Evolutionary conservation across 2,797 vertebrate species (phyloP), one percentile per base, ranked within the genome.

Genomic region (Kryptopterus vitreolus): DNA sequence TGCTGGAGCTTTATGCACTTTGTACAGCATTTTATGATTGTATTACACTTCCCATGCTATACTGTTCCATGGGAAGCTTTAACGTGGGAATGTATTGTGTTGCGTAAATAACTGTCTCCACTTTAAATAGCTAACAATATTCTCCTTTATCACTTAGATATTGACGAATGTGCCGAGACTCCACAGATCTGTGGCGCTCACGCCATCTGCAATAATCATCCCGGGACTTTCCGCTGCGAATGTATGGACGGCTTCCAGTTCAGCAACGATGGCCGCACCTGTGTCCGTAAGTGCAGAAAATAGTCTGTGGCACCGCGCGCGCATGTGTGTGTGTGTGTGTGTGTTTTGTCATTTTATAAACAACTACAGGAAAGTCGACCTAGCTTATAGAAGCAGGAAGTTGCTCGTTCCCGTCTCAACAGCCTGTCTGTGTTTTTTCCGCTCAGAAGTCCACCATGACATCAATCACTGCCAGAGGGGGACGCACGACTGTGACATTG

Each of bases 191-290:
- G 98, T 61, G 94, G 96, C 12, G 89, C 78, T 73, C 90, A 96
- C 0, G 91, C 96, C 0, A 24, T 93, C 81, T 99, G 98, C 90
- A 97, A 92, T 87, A 99, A 99, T 87, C 95, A 95, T 85, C 98
- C 96, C 0, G 98, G 97, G 58, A 98, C 95, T 10, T 99, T 96
- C 91, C 96, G 94, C 84, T 99, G 98, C 0, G 96, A 98, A 85
- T 99, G 98, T 72, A 65, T 88, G 1, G 93, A 96, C 18, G 97
- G 97, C 8, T 97, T 94, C 85, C 95, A 89, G 82, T 96, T 99
- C 24, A 91, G 90, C 43, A 90, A 86, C 0, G 94, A 95, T 3
- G 96, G 95, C 2, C 87, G 22, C 12, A 94, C 92, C 2, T 99
- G 98, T 33, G 85, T 94, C 6, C 94, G 97, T 98, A 89, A 94